These are phyloP conservation scores for Rhinogobius similis DNA, from an alignment of 2,113 vertebrate species.

Conservation along the genomic window DNA sequence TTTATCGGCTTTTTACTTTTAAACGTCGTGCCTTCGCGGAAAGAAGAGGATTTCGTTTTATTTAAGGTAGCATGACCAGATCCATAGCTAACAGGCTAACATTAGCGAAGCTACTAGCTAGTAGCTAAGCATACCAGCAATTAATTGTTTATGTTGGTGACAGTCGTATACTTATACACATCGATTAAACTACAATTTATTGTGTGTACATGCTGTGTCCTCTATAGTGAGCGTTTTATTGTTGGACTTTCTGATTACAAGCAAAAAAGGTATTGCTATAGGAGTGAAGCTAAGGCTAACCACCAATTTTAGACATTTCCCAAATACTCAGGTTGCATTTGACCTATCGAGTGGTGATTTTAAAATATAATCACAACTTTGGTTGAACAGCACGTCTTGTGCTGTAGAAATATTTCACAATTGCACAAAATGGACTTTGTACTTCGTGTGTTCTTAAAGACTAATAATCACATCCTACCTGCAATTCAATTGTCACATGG, in stretches of 20 bases:
- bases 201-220: not conserved
- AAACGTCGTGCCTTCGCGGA: slow-evolving; percentile 84
- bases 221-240: not conserved
- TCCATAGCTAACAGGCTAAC: slow-evolving; percentile 64
- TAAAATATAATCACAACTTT: not conserved
- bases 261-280: slow-evolving; percentile 51
- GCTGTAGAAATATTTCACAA: not conserved
- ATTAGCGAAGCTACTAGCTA: slow-evolving; percentile 51
- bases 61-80: slow-evolving; percentile 85
- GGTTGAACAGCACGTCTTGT: not conserved
- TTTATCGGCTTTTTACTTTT: slow-evolving; percentile 80
- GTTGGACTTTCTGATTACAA: not conserved
- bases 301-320: slow-evolving; percentile 11
- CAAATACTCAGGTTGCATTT: not conserved
- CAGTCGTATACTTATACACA: not conserved
- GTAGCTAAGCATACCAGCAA: slow-evolving; percentile 2
- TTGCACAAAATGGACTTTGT: slow-evolving; percentile 1
- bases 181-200: not conserved
- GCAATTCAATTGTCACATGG: not conserved
- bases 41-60: slow-evolving; percentile 80
- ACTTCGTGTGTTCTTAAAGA: not conserved
- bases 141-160: not conserved
- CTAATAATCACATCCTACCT: not conserved
- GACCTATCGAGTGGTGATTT: not conserved
- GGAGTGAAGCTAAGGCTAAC: slow-evolving; percentile 50